Percentiles rank a stretch among this genome's conserved stretches.
phyloP scores from a whole-genome alignment of 2,113 vertebrate genomes.

The Genyomyrus donnyi region DNA sequence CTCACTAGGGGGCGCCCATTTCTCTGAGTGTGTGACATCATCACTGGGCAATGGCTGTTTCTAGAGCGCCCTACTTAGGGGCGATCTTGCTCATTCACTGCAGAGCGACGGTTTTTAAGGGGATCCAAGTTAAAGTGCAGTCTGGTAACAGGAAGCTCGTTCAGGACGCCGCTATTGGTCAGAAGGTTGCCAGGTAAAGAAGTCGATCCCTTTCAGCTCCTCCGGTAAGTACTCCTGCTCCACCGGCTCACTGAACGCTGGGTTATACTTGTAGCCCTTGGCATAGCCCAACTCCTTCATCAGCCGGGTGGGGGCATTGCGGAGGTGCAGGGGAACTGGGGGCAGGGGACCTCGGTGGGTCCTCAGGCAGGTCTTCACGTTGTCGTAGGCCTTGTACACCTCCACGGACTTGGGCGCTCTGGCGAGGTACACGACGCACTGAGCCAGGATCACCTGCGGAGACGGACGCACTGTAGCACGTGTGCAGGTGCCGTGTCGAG shows the following conservation, averaged over 20 bases:
- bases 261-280: slow-evolving; percentile 89
- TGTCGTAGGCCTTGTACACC: slow-evolving; percentile 77
- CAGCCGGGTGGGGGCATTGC: slow-evolving; percentile 82
- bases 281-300: slow-evolving; percentile 88
- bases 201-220: slow-evolving; percentile 69
- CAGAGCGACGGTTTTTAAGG: background rate
- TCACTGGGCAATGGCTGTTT: background rate
- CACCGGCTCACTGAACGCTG: slow-evolving; percentile 65
- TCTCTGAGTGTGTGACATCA: background rate
- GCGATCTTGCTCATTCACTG: background rate
- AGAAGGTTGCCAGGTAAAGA: slow-evolving; percentile 65
- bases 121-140: background rate
- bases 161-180: slow-evolving; percentile 23
- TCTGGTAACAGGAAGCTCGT: background rate
- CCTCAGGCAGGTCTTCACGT: slow-evolving; percentile 79
- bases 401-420: slow-evolving; percentile 85
- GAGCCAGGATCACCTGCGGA: slow-evolving; percentile 85
- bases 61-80: background rate
- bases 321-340: slow-evolving; percentile 82
- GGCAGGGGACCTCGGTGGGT: slow-evolving; percentile 83
- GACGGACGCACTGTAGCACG: background rate
- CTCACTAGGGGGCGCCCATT: background rate
- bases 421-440: slow-evolving; percentile 84
- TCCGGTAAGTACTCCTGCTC: slow-evolving; percentile 84
- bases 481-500: too few relatives aligned